Base-by-base conservation (phyloP, 2,888 invertebrate species). In the Mylabris sibirica region DNA sequence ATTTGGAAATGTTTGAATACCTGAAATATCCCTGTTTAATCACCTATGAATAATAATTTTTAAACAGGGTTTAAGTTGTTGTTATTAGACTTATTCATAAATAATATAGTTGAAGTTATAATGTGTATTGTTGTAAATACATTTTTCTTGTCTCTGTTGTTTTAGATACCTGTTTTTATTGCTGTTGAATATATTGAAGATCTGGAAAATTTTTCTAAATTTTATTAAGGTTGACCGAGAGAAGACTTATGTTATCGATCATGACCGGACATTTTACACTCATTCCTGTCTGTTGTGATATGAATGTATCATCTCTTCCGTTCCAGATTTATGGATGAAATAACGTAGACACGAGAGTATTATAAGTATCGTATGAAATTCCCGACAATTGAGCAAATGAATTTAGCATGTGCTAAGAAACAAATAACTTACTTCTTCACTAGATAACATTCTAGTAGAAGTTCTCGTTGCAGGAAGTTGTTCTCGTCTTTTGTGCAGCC, bases 271-370 rank as follows among this genome's bases (percentile, higher is more conserved):
- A n/a, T 44, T 44, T 44, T n/a, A 44, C n/a, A 44, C n/a, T 44
- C 41, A n/a, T n/a, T 17, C 41, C 41, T 44, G 41, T 44, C 41
- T 44, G 17, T 44, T 44, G n/a, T 35, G 41, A 44, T 44, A 44
- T 44, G 41, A 17, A 44, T 17, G 17, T 44, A 44, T 44, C 41
- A 44, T n/a, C n/a, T n/a, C n/a, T n/a, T n/a, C n/a, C n/a, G 60
- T 62, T 60, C 59, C 62, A 68, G 68, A 70, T 70, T 70, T 70
- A 68, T 66, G 68, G n/a, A 68, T 67, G 66, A 67, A 64, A 70
- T 8, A 67, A 65, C 70, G 64, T 63, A 67, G 67, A 70, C 65
- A 70, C 53, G 67, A 67, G 35, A 30, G n/a, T n/a, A n/a, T n/a
- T n/a, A n/a, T n/a, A n/a, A n/a, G n/a, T n/a, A n/a, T n/a, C n/a